Percentiles rank a stretch among this genome's conserved stretches.
Conservation (phyloP, 2,797 vertebrate species). For the Peromyscus attwateri region DNA sequence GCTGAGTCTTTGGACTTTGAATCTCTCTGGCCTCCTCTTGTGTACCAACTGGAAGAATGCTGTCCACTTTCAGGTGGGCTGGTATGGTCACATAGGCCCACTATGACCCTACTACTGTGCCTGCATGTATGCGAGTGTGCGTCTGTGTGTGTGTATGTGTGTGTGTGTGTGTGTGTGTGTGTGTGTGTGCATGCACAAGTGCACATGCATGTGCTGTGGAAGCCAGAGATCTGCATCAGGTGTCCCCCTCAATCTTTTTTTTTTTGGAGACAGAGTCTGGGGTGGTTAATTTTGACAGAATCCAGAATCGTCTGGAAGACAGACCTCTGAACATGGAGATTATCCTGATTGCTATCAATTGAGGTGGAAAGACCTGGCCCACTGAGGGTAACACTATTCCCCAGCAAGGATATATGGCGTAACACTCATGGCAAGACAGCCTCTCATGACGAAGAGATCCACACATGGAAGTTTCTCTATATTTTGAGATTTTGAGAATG, state of each 20-base stretch:
- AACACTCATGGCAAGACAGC: too few relatives aligned
- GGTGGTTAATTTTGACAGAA: not conserved
- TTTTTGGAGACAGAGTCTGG: too few relatives aligned
- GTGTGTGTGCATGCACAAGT: rapidly evolving
- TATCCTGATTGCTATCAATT: too few relatives aligned
- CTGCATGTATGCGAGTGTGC: too few relatives aligned
- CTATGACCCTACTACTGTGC: not conserved
- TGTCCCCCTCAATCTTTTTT: not conserved
- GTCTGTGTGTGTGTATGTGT: not conserved
- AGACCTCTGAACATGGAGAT: not conserved
- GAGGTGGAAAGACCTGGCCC: too few relatives aligned
- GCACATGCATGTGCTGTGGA: too few relatives aligned
- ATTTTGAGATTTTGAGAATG: not conserved
- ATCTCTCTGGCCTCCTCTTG: not conserved
- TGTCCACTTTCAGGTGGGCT: not conserved
- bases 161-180: rapidly evolving
- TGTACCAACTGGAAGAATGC: not conserved
- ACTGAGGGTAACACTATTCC: not conserved
- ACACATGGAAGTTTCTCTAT: not conserved
- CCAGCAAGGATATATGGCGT: too few relatives aligned
- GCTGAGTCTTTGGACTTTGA: not conserved
- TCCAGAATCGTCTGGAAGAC: not conserved
- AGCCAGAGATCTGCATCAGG: not conserved
- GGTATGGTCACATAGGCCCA: rapidly evolving
- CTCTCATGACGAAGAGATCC: not conserved